Evolutionary conservation across 2,113 vertebrate genomes (phyloP).

Genomic region (Romanogobio albipinnatus): DNA sequence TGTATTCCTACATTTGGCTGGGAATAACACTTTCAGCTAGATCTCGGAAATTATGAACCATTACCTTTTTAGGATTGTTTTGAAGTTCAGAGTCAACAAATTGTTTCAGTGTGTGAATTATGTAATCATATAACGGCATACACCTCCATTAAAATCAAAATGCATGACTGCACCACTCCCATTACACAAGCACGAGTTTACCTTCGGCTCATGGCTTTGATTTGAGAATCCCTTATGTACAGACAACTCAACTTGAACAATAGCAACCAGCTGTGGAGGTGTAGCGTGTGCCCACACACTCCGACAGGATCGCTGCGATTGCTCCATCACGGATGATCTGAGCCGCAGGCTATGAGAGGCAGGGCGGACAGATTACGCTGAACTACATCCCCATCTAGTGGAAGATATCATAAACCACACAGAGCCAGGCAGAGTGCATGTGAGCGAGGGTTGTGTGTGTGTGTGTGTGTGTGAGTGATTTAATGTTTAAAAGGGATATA

Average conservation of each 20-base stretch:
- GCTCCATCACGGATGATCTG: neutral
- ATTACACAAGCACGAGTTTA: slow-evolving; percentile 27
- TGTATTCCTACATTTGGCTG: neutral
- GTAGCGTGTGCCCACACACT: slow-evolving; percentile 1
- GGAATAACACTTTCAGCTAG: neutral
- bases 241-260: slow-evolving; percentile 31
- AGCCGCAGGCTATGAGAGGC: neutral
- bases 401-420: slow-evolving; percentile 38
- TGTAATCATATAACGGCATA: slow-evolving; percentile 41
- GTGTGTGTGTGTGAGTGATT: neutral
- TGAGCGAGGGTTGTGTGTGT: neutral
- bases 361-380: slow-evolving; percentile 35
- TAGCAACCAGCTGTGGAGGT: slow-evolving; percentile 13
- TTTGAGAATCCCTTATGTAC: neutral
- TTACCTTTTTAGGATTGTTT: slow-evolving; percentile 1
- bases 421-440: neutral
- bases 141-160: slow-evolving; percentile 25
- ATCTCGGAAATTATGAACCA: neutral
- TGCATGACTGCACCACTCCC: slow-evolving; percentile 32
- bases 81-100: slow-evolving; percentile 25
- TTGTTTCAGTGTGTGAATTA: slow-evolving; percentile 35
- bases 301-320: neutral
- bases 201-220: slow-evolving; percentile 9
- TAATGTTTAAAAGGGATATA: neutral
- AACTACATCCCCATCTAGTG: slow-evolving; percentile 66